Percentiles rank a stretch among this genome's conserved stretches.
These are phyloP conservation scores for Ctenicera cuprea DNA, from an alignment of 2,888 invertebrate species.

Conservation along the genomic window DNA sequence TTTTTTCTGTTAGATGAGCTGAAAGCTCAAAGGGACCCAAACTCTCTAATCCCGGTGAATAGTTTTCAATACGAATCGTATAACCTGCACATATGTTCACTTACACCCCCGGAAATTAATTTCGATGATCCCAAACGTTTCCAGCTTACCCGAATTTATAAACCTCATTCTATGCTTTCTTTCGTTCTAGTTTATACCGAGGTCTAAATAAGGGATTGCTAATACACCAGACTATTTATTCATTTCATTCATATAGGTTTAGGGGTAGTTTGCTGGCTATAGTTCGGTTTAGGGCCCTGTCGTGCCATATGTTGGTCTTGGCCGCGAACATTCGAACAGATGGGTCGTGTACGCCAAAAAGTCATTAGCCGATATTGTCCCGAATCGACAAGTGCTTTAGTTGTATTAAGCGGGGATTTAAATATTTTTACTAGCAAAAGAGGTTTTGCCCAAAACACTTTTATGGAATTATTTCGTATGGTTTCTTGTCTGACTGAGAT, in stretches of 20 bases:
- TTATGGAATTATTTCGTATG: too few species aligned
- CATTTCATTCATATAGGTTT: constrained; percentile 66
- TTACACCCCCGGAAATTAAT: constrained; percentile 66
- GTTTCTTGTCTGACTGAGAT: too few species aligned
- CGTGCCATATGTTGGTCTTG: constrained; percentile 71
- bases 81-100: constrained; percentile 73
- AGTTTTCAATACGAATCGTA: constrained; percentile 73
- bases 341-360: constrained; percentile 72
- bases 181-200: constrained; percentile 63
- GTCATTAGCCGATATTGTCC: constrained; percentile 72
- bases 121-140: constrained; percentile 55
- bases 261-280: constrained; percentile 65
- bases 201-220: constrained; percentile 66
- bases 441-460: too few species aligned
- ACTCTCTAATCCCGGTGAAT: constrained; percentile 70
- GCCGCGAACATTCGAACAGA: constrained; percentile 73
- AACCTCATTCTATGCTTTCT: constrained; percentile 62
- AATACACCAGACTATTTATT: constrained; percentile 72
- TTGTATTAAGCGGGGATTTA: constrained; percentile 15
- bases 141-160: not conserved
- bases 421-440: too few species aligned
- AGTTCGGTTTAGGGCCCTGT: constrained; percentile 61
- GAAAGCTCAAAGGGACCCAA: constrained; percentile 59
- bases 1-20: constrained; percentile 59
- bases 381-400: constrained; percentile 69